These are phyloP conservation scores for Cantharis rustica DNA, from an alignment of 2,888 invertebrate genomes.

Conservation along the genomic window DNA sequence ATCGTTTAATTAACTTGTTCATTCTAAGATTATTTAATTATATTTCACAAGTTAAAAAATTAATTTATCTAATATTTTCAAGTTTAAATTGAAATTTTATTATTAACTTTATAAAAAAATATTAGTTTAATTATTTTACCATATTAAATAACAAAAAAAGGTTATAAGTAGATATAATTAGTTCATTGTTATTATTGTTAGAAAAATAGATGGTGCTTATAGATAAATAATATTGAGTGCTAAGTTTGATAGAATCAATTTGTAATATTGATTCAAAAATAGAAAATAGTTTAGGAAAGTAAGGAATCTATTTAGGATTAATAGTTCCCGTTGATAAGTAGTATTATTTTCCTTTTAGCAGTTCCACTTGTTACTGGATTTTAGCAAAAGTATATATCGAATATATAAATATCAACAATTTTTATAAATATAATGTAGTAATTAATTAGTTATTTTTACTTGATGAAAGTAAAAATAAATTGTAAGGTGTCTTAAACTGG, in stretches of 20 bases:
- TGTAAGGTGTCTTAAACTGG: background rate
- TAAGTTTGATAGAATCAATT: background rate
- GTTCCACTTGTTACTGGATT: background rate
- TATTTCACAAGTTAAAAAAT: too few species aligned
- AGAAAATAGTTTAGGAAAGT: background rate
- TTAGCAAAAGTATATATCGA: background rate
- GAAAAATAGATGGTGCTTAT: background rate
- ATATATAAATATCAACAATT: too few species aligned
- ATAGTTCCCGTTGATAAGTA: background rate
- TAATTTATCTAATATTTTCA: too few species aligned
- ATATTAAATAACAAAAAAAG: too few species aligned
- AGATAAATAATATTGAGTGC: background rate
- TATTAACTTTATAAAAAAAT: too few species aligned
- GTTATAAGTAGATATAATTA: too few species aligned
- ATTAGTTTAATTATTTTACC: too few species aligned
- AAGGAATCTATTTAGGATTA: background rate
- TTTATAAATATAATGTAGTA: too few species aligned
- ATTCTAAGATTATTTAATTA: too few species aligned
- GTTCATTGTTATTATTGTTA: background rate
- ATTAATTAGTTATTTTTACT: too few species aligned
- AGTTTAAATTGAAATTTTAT: too few species aligned
- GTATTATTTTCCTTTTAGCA: background rate
- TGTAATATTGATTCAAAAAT: background rate
- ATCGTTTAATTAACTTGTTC: too few species aligned
- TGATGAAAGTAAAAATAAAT: background rate